phyloP scores from a whole-genome alignment of 2,888 invertebrate genomes.

The Drosophila siamana region DNA sequence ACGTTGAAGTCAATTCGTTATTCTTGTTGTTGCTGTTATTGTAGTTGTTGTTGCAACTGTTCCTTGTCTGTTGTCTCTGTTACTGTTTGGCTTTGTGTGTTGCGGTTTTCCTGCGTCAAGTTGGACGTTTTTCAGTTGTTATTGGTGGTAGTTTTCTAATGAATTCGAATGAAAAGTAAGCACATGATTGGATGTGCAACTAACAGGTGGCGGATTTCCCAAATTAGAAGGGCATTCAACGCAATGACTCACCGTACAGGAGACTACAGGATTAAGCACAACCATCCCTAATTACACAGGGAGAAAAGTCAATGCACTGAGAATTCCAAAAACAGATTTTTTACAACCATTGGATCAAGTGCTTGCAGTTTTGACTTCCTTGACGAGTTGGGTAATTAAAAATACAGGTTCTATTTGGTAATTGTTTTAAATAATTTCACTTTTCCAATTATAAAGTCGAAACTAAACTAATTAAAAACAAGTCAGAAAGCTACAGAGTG shows the following conservation, averaged over 20 bases:
- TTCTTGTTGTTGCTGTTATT: conserved; percentile 20
- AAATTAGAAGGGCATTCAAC: conserved; percentile 12
- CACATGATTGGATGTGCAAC: conserved; percentile 33
- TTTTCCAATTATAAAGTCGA: too few species aligned
- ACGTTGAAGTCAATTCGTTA: conserved; percentile 32
- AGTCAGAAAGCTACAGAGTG: too few species aligned
- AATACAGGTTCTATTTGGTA: too few species aligned
- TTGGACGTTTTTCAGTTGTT: conserved; percentile 3
- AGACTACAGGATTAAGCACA: conserved; percentile 4
- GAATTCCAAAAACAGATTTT: not conserved
- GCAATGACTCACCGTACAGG: conserved; percentile 27
- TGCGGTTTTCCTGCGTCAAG: conserved; percentile 35
- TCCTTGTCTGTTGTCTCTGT: conserved; percentile 21
- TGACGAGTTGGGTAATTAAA: not conserved
- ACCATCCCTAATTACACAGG: not conserved
- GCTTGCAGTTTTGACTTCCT: not conserved
- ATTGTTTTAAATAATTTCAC: too few species aligned
- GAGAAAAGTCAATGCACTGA: not conserved
- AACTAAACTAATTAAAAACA: too few species aligned
- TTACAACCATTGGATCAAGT: too few species aligned
- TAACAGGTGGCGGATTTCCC: conserved; percentile 48
- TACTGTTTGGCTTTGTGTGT: conserved; percentile 39
- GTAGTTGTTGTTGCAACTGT: conserved; percentile 14
- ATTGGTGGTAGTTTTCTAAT: conserved; percentile 55
- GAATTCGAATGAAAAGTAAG: conserved; percentile 37